These are phyloP conservation scores for Drosophila lacicola DNA, from an alignment of 2,888 invertebrate species.

Conservation along the genomic window DNA sequence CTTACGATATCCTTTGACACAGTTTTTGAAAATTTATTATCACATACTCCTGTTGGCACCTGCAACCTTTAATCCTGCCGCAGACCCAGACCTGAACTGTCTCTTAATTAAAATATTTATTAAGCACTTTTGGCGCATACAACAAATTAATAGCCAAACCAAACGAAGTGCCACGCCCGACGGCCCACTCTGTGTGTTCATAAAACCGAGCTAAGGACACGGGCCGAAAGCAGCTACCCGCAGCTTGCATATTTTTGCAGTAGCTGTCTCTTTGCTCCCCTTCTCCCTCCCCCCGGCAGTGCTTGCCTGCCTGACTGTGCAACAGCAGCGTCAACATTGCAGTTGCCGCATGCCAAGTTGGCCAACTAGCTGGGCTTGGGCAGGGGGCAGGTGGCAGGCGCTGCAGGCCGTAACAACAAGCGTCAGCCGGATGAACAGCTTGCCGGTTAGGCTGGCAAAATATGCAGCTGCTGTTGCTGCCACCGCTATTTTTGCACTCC, in stretches of 20 bases:
- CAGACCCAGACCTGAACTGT: slow-evolving; percentile 23
- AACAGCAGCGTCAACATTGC: slow-evolving; percentile 77
- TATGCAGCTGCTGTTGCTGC: slow-evolving; percentile 59
- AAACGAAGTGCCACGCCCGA: neutral
- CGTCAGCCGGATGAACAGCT: slow-evolving; percentile 75
- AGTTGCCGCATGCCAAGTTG: slow-evolving; percentile 73
- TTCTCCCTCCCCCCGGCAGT: slow-evolving; percentile 3
- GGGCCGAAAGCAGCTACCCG: slow-evolving; percentile 20
- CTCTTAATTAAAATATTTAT: slow-evolving; percentile 76
- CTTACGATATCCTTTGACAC: slow-evolving; percentile 24
- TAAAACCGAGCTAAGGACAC: slow-evolving; percentile 37
- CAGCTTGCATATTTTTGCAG: slow-evolving; percentile 47
- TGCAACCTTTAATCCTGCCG: slow-evolving; percentile 17
- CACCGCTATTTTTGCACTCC: slow-evolving; percentile 9
- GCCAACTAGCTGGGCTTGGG: slow-evolving; percentile 56
- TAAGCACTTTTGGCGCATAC: slow-evolving; percentile 68
- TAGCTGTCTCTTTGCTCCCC: slow-evolving; percentile 10
- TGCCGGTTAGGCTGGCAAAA: slow-evolving; percentile 70
- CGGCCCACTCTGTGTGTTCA: slow-evolving; percentile 10
- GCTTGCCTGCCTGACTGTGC: slow-evolving; percentile 23
- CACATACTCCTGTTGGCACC: slow-evolving; percentile 10
- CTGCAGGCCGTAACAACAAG: slow-evolving; percentile 51
- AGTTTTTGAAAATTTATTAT: slow-evolving; percentile 15
- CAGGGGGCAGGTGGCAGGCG: neutral
- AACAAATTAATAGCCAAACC: slow-evolving; percentile 65